A percentile compares a stretch with the other conserved stretches of the same genome.
Evolutionary conservation across 2,113 vertebrate genomes (phyloP).

Genomic region (Malurus melanocephalus): DNA sequence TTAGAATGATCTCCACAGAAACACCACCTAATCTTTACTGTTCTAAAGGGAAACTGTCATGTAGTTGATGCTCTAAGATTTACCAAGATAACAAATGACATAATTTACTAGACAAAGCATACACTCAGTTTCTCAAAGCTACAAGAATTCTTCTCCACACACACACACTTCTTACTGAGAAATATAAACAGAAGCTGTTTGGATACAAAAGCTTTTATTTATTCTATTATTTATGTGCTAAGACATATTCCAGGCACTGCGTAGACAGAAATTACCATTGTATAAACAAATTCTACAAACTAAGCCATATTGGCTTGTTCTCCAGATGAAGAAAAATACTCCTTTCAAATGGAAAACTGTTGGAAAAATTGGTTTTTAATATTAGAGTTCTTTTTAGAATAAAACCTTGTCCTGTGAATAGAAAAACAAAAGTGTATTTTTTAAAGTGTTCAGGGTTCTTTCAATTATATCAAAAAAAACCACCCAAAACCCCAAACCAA

Average conservation of each 20-base stretch:
- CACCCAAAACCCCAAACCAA: background rate
- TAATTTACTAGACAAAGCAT: background rate
- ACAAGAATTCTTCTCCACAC: background rate
- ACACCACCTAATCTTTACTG: background rate
- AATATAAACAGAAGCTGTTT: conserved; percentile 32
- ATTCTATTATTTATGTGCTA: conserved; percentile 37
- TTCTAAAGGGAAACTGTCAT: background rate
- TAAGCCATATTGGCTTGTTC: background rate
- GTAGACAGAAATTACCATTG: conserved; percentile 4
- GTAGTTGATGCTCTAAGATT: background rate
- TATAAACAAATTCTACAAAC: conserved; percentile 15
- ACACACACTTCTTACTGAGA: background rate
- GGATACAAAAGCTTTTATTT: conserved; percentile 21
- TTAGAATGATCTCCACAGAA: background rate
- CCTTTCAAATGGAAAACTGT: background rate
- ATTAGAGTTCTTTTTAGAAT: background rate
- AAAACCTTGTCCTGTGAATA: background rate
- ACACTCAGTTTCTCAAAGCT: background rate
- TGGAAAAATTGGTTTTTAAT: background rate
- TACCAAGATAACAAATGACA: background rate
- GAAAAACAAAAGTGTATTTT: background rate
- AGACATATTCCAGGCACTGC: conserved; percentile 35
- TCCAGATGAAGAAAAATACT: conserved; percentile 19
- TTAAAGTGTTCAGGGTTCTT: background rate
- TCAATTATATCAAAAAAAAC: background rate